These are phyloP conservation scores for Mimachlamys varia DNA, from an alignment of 2,888 invertebrate species.

Conservation along the genomic window DNA sequence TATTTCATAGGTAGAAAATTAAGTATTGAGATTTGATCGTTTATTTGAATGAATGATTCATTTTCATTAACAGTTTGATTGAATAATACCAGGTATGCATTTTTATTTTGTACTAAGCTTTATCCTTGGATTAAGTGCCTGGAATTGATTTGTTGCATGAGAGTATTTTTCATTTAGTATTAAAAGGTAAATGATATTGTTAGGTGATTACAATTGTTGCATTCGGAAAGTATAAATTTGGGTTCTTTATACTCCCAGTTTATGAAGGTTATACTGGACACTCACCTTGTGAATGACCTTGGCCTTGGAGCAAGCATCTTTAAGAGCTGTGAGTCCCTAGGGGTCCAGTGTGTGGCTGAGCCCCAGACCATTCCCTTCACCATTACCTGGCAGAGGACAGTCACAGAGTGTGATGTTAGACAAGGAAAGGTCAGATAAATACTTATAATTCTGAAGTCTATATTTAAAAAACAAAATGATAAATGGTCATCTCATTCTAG, in stretches of 20 bases:
- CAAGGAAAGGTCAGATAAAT: slow-evolving; percentile 49
- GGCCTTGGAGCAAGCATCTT: slow-evolving; percentile 63
- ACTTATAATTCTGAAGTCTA: neutral
- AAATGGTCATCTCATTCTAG: no score
- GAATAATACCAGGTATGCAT: neutral
- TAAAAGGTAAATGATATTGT: no score
- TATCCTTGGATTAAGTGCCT: neutral
- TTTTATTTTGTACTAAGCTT: neutral
- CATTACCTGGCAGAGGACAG: slow-evolving; percentile 63
- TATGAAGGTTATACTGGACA: slow-evolving; percentile 67
- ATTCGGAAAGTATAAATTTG: neutral
- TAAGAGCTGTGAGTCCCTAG: slow-evolving; percentile 62
- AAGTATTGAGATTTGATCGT: no score
- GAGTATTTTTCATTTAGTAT: neutral
- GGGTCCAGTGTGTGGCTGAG: slow-evolving; percentile 61
- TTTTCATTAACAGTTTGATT: no score
- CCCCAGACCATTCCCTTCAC: slow-evolving; percentile 63
- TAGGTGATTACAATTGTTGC: neutral
- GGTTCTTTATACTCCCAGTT: slow-evolving; percentile 48
- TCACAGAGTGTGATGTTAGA: slow-evolving; percentile 58
- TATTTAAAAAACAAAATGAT: no score
- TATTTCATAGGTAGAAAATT: no score
- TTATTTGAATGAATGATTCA: no score
- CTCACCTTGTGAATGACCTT: slow-evolving; percentile 61
- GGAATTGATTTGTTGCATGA: neutral